Percentiles rank a stretch among this genome's conserved stretches.
Conservation (phyloP, 2,113 vertebrate genomes). For the Grus americana region DNA sequence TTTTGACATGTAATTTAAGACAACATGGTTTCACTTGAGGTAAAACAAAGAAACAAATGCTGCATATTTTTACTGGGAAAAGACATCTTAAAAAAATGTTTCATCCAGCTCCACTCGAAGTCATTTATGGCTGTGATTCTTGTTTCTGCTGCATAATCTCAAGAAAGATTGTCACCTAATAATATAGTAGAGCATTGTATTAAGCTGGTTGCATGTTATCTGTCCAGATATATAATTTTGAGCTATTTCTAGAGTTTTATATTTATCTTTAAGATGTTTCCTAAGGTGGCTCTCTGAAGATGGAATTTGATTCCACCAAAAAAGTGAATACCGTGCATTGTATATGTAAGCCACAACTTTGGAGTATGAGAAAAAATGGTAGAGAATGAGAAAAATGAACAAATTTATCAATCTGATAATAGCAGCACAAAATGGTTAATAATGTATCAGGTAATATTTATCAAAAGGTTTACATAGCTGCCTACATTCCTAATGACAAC, state of each 20-base stretch:
- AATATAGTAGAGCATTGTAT: not conserved
- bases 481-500: not conserved
- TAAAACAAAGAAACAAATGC: not conserved
- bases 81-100: not conserved
- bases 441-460: not conserved
- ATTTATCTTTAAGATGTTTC: not conserved
- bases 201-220: not conserved
- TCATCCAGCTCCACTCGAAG: not conserved
- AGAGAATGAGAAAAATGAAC: not conserved
- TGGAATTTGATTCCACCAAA: not conserved
- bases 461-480: not conserved
- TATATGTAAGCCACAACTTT: not conserved
- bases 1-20: not conserved
- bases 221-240: not conserved
- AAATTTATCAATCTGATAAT: not conserved
- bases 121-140: not conserved
- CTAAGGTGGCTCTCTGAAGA: not conserved
- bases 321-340: not conserved
- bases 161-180: not conserved
- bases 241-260: not conserved
- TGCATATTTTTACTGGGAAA: not conserved
- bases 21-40: not conserved
- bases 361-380: not conserved
- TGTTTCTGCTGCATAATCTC: not conserved
- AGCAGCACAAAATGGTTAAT: not conserved